phyloP scores from a whole-genome alignment of 2,113 vertebrate species.

The Peucedramus taeniatus region DNA sequence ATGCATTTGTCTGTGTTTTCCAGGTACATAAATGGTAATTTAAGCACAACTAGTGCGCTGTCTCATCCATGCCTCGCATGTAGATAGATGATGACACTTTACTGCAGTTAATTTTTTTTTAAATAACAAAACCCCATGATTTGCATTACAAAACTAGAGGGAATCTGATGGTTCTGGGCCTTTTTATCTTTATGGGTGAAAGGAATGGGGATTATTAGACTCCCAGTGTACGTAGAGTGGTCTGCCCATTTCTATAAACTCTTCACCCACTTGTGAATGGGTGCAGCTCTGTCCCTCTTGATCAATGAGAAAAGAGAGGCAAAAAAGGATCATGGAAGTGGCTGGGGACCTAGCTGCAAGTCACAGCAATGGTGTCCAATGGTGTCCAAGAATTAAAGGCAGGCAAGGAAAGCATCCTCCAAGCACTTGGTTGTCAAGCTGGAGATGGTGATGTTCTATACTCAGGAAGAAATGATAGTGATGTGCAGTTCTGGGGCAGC shows the following conservation, averaged over 20 bases:
- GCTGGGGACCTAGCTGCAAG: background rate
- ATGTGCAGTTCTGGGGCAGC: background rate
- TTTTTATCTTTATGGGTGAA: background rate
- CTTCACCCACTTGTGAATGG: background rate
- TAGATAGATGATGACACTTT: background rate
- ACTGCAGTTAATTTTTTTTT: background rate
- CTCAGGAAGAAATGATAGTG: background rate
- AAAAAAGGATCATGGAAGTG: background rate
- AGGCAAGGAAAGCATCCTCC: background rate
- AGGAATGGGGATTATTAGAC: background rate
- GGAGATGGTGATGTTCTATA: background rate
- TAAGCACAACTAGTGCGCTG: background rate
- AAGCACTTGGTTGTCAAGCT: background rate
- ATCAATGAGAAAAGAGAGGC: background rate
- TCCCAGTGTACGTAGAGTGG: background rate
- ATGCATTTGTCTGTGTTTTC: background rate
- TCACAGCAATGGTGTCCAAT: background rate
- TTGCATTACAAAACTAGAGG: background rate
- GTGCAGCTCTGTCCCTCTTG: background rate
- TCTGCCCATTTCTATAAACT: background rate
- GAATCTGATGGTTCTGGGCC: background rate
- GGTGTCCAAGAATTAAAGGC: background rate
- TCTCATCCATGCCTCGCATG: background rate
- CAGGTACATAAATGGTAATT: background rate
- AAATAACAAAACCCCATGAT: background rate